These are phyloP conservation scores for Desmophyllum pertusum DNA, from an alignment of 92 coral and sea anemone species.

Conservation along the genomic window DNA sequence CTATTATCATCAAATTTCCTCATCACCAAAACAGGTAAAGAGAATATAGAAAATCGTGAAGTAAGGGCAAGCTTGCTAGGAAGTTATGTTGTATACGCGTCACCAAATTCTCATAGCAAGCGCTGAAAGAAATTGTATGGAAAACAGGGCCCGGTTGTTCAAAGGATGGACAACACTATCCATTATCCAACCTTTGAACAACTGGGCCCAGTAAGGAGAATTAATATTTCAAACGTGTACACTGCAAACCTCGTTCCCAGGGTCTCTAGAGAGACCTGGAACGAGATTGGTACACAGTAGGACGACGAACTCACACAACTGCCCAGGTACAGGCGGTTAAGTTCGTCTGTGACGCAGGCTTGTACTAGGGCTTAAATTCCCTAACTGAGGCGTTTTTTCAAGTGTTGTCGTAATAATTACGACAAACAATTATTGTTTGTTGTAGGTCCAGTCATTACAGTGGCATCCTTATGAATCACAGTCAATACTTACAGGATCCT, in stretches of 20 bases:
- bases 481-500: conserved; percentile 94
- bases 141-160: no score
- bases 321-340: no score
- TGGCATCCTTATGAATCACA: conserved; percentile 99
- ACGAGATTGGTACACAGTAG: no score
- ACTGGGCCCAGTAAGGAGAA: no score
- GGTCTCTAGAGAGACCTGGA: no score
- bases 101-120: background rate
- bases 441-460: conserved; percentile 86
- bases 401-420: background rate
- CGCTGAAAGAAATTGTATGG: background rate
- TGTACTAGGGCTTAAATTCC: background rate
- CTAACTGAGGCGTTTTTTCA: background rate
- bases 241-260: no score
- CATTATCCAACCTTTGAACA: no score
- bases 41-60: background rate
- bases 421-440: background rate
- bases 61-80: background rate
- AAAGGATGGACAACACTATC: no score
- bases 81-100: background rate
- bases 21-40: background rate
- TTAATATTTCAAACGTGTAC: no score
- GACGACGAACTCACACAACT: no score
- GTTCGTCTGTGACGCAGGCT: no score
- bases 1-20: no score